phyloP scores from a whole-genome alignment of 2,113 vertebrate genomes.

The Procapra przewalskii region DNA sequence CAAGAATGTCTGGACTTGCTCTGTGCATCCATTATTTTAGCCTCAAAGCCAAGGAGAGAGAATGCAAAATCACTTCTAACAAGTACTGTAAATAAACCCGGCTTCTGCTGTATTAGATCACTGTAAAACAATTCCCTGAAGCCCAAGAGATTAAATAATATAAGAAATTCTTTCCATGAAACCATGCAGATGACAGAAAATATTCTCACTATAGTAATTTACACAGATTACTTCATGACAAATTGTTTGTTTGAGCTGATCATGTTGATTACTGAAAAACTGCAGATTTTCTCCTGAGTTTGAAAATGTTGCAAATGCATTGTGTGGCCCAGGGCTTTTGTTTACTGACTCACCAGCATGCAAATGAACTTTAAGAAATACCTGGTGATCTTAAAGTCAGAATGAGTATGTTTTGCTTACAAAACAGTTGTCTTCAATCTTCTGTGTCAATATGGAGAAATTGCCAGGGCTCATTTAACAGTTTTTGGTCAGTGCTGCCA shows the following conservation, averaged over 20 bases:
- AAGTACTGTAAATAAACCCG: conserved; percentile 42
- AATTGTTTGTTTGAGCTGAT: conserved; percentile 48
- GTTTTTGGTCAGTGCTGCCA: not conserved
- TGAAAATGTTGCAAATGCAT: conserved; percentile 17
- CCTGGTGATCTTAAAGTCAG: not conserved
- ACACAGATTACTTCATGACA: conserved; percentile 50
- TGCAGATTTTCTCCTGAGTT: not conserved
- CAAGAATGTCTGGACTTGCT: not conserved
- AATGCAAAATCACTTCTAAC: conserved; percentile 31
- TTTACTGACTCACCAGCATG: conserved; percentile 7
- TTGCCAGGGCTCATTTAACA: not conserved
- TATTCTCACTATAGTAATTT: conserved; percentile 20
- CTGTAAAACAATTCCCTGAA: conserved; percentile 46
- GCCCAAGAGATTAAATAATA: conserved; percentile 59
- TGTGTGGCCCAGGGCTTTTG: not conserved
- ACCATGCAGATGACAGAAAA: conserved; percentile 43
- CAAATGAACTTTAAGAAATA: conserved; percentile 14
- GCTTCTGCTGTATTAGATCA: conserved; percentile 42
- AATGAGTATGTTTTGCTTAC: not conserved
- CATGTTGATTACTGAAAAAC: conserved; percentile 17
- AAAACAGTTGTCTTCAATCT: conserved; percentile 28
- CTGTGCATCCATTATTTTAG: not conserved
- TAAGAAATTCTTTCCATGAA: conserved; percentile 58
- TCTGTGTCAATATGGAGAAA: not conserved
- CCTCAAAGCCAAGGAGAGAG: conserved; percentile 20